phyloP scores from a whole-genome alignment of 2,113 vertebrate species.

The Phrynosoma platyrhinos region DNA sequence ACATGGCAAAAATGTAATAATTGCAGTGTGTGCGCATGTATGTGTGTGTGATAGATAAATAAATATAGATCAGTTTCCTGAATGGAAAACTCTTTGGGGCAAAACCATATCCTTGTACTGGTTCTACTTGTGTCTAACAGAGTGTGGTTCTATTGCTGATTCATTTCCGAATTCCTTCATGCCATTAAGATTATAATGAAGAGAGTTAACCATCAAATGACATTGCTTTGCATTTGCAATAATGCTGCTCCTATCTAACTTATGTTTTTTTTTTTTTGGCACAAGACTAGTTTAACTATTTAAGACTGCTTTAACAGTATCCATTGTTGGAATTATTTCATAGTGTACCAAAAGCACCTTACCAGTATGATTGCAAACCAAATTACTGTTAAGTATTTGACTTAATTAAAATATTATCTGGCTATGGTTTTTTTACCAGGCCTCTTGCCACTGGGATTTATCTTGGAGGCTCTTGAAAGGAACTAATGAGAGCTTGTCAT shows the following conservation, averaged over 20 bases:
- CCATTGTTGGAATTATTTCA: constrained; percentile 3
- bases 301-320: background rate
- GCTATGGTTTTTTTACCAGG: background rate
- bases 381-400: constrained; percentile 6
- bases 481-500: background rate
- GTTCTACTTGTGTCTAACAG: background rate
- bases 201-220: constrained; percentile 43
- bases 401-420: constrained; percentile 24
- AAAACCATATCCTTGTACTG: constrained; percentile 22
- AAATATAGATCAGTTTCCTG: background rate
- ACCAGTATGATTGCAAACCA: constrained; percentile 5
- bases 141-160: constrained; percentile 30
- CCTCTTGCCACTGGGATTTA: background rate
- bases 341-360: background rate
- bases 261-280: background rate
- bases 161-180: constrained; percentile 16
- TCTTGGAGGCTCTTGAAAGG: constrained; percentile 3
- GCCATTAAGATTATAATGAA: constrained; percentile 46
- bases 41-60: constrained; percentile 46
- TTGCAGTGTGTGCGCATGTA: constrained; percentile 19
- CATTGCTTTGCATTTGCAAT: constrained; percentile 40
- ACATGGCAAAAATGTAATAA: constrained; percentile 76
- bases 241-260: constrained; percentile 28
- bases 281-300: background rate
- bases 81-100: constrained; percentile 26